A percentile compares a stretch with the other conserved stretches of the same genome.
Conservation (phyloP, 1,140 invertebrate species). For the Philopotamus ludificatus region DNA sequence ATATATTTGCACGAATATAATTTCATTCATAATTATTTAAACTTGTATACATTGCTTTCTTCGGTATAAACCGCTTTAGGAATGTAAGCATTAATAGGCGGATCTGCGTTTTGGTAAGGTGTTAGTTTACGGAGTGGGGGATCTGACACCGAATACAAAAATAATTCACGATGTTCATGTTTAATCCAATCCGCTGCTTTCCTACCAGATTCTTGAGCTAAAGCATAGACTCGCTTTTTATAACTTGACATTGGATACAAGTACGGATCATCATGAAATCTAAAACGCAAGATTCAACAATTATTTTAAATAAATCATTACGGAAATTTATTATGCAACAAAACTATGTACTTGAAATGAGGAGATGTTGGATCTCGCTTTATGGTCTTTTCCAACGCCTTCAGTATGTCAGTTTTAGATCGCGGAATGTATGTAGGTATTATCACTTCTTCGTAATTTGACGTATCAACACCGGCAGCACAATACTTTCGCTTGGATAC, state of each 20-base stretch:
- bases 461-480: neutral
- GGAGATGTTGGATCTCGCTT: slow-evolving; percentile 74
- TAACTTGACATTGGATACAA: slow-evolving; percentile 77
- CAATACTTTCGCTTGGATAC: neutral
- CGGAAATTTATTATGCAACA: neutral
- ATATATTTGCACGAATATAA: neutral
- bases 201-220: slow-evolving; percentile 81
- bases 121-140: slow-evolving; percentile 57
- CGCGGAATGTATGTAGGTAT: slow-evolving; percentile 68
- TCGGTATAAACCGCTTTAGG: slow-evolving; percentile 69
- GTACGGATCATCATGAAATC: slow-evolving; percentile 87
- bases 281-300: slow-evolving; percentile 31
- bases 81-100: slow-evolving; percentile 65
- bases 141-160: slow-evolving; percentile 70
- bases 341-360: slow-evolving; percentile 66
- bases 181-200: slow-evolving; percentile 85
- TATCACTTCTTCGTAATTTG: slow-evolving; percentile 21
- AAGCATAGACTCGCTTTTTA: slow-evolving; percentile 69
- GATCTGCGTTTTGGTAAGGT: slow-evolving; percentile 57
- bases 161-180: slow-evolving; percentile 73
- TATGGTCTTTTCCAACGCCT: slow-evolving; percentile 75
- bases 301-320: slow-evolving; percentile 5
- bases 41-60: slow-evolving; percentile 66
- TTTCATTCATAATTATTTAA: slow-evolving; percentile 34
- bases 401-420: slow-evolving; percentile 77